These are phyloP conservation scores for Lepus timidus DNA, from an alignment of 2,113 vertebrate species.

Conservation along the genomic window DNA sequence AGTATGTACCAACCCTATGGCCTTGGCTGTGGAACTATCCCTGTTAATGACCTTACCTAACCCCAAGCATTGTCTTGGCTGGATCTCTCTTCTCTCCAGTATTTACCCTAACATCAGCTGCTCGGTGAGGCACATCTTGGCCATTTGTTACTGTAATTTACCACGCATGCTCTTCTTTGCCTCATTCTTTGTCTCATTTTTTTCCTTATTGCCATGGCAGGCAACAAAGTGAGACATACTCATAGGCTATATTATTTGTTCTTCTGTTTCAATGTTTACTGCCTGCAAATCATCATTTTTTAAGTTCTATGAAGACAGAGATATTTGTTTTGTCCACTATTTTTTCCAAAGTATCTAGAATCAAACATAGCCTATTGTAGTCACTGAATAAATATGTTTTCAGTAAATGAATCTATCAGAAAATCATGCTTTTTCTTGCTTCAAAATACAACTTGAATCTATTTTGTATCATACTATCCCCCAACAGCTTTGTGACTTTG, in stretches of 20 bases:
- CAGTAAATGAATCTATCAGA: neutral
- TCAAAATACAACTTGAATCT: neutral
- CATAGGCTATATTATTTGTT: neutral
- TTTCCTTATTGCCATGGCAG: neutral
- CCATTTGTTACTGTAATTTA: neutral
- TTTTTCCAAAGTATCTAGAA: neutral
- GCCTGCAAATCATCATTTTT: neutral
- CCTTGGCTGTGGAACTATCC: neutral
- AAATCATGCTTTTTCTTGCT: neutral
- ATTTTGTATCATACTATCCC: neutral
- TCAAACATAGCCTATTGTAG: neutral
- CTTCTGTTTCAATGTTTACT: neutral
- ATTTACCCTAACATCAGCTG: neutral
- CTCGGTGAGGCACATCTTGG: neutral
- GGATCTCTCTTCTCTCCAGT: neutral
- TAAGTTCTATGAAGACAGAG: neutral
- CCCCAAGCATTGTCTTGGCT: neutral
- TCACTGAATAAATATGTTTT: neutral
- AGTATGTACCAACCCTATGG: fast-evolving
- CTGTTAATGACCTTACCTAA: neutral
- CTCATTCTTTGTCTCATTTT: neutral
- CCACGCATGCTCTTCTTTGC: neutral
- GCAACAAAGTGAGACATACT: neutral
- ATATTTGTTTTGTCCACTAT: neutral
- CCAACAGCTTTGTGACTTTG: neutral